Conservation (phyloP, 2,113 vertebrate species). For the Cnemophilus loriae region DNA sequence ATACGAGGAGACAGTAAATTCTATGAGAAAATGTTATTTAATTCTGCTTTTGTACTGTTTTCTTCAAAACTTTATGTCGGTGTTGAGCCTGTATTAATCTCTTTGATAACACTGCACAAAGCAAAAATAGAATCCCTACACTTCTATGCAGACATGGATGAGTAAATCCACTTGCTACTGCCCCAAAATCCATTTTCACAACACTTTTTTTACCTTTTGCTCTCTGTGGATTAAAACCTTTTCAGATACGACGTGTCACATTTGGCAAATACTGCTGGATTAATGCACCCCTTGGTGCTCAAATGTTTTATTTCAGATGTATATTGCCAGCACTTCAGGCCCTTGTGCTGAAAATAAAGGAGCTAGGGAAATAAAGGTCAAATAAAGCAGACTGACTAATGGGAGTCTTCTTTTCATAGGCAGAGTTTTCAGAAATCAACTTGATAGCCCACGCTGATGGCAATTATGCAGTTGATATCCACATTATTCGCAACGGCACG, state of each 20-base stretch:
- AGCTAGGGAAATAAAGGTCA: neutral
- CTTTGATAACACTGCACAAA: neutral
- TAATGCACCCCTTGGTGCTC: neutral
- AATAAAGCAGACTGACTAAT: neutral
- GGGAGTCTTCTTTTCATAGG: constrained; percentile 70
- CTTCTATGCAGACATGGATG: neutral
- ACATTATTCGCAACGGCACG: constrained; percentile 85
- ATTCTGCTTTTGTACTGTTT: neutral
- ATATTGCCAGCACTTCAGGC: neutral
- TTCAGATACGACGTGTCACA: neutral
- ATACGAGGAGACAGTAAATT: neutral
- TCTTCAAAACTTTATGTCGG: neutral
- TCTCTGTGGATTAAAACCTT: neutral
- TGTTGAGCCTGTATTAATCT: neutral
- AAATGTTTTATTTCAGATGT: neutral
- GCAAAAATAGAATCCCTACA: neutral
- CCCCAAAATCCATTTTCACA: neutral
- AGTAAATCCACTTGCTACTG: neutral
- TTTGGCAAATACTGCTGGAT: neutral
- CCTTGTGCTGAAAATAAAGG: neutral
- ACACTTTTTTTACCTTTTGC: neutral
- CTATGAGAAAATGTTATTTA: neutral
- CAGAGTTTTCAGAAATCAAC: constrained; percentile 95
- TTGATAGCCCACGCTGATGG: constrained; percentile 90
- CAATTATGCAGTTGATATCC: constrained; percentile 90